Conservation (phyloP, 2,113 vertebrate species). For the Ursus arctos region DNA sequence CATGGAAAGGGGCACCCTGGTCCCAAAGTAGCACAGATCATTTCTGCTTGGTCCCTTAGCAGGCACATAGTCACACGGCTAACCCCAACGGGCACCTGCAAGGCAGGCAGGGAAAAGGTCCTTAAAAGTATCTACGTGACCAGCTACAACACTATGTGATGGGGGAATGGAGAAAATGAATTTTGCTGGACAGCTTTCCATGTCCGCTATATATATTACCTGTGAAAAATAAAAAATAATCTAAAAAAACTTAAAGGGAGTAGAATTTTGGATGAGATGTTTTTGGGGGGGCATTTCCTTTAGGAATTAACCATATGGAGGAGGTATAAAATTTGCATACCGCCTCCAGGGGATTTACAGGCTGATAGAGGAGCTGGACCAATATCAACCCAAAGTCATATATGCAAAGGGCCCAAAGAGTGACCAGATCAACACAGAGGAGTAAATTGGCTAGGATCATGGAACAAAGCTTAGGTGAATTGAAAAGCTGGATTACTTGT, state of each 20-base stretch:
- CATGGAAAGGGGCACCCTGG: not conserved
- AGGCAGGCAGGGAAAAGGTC: not conserved
- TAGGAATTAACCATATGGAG: not conserved
- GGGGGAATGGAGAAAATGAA: conserved; percentile 30
- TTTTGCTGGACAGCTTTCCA: not conserved
- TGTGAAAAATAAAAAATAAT: not conserved
- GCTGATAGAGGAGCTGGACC: not conserved
- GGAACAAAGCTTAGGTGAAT: not conserved
- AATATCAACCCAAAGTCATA: not conserved
- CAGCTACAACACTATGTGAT: not conserved
- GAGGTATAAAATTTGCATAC: not conserved
- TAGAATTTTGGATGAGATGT: not conserved
- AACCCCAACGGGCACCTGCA: not conserved
- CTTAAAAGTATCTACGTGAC: not conserved
- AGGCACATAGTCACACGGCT: not conserved
- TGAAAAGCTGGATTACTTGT: not conserved
- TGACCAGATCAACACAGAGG: not conserved
- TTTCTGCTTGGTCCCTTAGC: not conserved
- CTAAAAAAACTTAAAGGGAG: not conserved
- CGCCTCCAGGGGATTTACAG: not conserved
- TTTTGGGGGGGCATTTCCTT: not conserved
- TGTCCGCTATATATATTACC: not conserved
- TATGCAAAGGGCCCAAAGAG: not conserved
- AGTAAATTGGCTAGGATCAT: not conserved
- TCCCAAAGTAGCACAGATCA: not conserved